phyloP scores from a whole-genome alignment of 2,113 vertebrate genomes.

The Phrynosoma platyrhinos region DNA sequence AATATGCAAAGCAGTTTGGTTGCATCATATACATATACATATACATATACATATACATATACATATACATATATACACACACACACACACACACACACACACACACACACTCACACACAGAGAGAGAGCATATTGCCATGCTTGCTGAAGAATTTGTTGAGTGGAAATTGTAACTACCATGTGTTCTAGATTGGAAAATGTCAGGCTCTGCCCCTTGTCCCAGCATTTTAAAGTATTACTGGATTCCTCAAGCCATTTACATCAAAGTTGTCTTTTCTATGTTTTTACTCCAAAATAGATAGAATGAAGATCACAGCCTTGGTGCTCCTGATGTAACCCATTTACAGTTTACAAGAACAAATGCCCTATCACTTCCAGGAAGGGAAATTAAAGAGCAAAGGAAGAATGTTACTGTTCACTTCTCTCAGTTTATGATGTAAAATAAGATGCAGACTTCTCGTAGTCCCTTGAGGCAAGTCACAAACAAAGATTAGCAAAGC shows the following conservation, averaged over 20 bases:
- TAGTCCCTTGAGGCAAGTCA: constrained; percentile 67
- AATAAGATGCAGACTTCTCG: constrained; percentile 72
- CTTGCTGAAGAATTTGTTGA: constrained; percentile 8
- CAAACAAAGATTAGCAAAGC: constrained; percentile 71
- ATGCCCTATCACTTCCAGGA: constrained; percentile 29
- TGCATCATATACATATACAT: not conserved
- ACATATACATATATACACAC: too few relatives aligned
- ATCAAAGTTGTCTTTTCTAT: not conserved
- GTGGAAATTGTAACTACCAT: not conserved
- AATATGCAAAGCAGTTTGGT: constrained; percentile 23
- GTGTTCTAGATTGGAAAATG: constrained; percentile 4
- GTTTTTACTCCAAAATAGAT: not conserved
- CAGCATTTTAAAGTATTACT: not conserved
- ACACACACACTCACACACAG: too few relatives aligned
- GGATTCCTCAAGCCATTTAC: not conserved
- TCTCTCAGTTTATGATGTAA: constrained; percentile 63
- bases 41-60: too few relatives aligned
- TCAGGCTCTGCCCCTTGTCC: not conserved
- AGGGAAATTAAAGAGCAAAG: constrained; percentile 43
- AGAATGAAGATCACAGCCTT: constrained; percentile 1
- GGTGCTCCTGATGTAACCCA: constrained; percentile 24
- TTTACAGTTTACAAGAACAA: constrained; percentile 33
- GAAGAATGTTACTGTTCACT: constrained; percentile 55
- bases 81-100: too few relatives aligned
- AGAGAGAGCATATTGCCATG: constrained; percentile 19